Conservation (phyloP, 2,888 invertebrate genomes). For the Polia nebulosa region DNA sequence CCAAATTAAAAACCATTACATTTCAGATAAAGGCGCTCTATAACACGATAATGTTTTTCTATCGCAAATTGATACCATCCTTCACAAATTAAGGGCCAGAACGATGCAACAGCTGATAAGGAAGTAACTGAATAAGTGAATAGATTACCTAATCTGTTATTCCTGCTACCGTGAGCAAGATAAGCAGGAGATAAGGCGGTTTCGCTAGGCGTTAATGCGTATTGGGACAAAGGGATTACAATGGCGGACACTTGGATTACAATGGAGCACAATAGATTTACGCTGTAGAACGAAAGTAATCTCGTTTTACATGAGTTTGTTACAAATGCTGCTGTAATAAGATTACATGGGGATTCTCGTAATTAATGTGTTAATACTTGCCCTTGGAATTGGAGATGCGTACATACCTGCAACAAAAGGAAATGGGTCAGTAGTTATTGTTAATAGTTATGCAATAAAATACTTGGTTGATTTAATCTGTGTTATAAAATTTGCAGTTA, state of each 20-base stretch:
- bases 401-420: constrained; percentile 76
- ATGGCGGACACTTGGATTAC: constrained; percentile 82
- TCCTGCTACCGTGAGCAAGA: constrained; percentile 66
- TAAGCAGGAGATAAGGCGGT: constrained; percentile 76
- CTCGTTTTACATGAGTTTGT: constrained; percentile 80
- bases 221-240: constrained; percentile 84
- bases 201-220: constrained; percentile 74
- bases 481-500: not conserved
- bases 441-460: constrained; percentile 9
- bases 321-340: constrained; percentile 79
- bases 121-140: constrained; percentile 61
- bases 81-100: constrained; percentile 60
- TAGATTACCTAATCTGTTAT: constrained; percentile 67
- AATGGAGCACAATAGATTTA: constrained; percentile 79
- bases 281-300: constrained; percentile 77
- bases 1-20: constrained; percentile 25
- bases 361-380: constrained; percentile 65
- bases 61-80: constrained; percentile 66
- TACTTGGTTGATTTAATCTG: not conserved
- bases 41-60: constrained; percentile 44
- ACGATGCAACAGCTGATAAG: constrained; percentile 61
- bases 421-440: constrained; percentile 35
- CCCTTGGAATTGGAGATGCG: constrained; percentile 73
- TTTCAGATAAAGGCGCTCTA: constrained; percentile 47
- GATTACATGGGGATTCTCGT: constrained; percentile 79